Percentiles rank a stretch among this genome's conserved stretches.
These are phyloP conservation scores for Hassar affinis DNA, from an alignment of 2,113 vertebrate species.

Conservation along the genomic window DNA sequence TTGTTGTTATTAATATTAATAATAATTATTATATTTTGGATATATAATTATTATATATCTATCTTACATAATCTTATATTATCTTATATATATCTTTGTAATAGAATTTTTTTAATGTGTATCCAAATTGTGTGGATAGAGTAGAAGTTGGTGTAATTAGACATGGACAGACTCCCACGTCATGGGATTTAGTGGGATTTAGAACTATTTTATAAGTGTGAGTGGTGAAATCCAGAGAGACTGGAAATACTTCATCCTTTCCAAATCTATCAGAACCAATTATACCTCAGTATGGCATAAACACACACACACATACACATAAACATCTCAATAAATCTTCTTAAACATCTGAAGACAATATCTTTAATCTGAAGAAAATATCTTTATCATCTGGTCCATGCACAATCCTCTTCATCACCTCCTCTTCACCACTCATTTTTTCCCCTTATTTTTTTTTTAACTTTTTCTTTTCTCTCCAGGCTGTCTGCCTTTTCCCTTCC, in stretches of 20 bases:
- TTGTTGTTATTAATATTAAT: no score
- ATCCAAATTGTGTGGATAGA: slow-evolving; percentile 14
- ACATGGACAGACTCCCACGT: slow-evolving; percentile 9
- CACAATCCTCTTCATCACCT: slow-evolving; percentile 55
- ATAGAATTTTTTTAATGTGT: neutral
- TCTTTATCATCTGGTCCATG: slow-evolving; percentile 5
- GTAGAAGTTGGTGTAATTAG: slow-evolving; percentile 12
- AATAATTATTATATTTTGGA: no score
- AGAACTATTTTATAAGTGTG: slow-evolving; percentile 29
- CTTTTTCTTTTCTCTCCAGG: slow-evolving; percentile 14
- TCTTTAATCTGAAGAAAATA: slow-evolving; percentile 54
- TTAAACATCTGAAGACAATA: slow-evolving; percentile 73
- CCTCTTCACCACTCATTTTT: neutral
- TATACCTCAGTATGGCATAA: slow-evolving; percentile 56
- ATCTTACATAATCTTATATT: no score
- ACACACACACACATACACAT: slow-evolving; percentile 37
- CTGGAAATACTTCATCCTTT: slow-evolving; percentile 72
- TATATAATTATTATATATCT: no score
- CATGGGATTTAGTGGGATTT: slow-evolving; percentile 33
- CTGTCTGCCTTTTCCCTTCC: slow-evolving; percentile 41
- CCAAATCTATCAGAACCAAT: slow-evolving; percentile 70
- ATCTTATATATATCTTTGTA: neutral
- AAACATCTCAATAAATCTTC: slow-evolving; percentile 62
- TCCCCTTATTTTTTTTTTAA: neutral
- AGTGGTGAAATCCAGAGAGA: slow-evolving; percentile 62